A percentile compares a stretch with the other conserved stretches of the same genome.
Conservation (phyloP, 2,797 vertebrate species). For the Tachyglossus aculeatus region DNA sequence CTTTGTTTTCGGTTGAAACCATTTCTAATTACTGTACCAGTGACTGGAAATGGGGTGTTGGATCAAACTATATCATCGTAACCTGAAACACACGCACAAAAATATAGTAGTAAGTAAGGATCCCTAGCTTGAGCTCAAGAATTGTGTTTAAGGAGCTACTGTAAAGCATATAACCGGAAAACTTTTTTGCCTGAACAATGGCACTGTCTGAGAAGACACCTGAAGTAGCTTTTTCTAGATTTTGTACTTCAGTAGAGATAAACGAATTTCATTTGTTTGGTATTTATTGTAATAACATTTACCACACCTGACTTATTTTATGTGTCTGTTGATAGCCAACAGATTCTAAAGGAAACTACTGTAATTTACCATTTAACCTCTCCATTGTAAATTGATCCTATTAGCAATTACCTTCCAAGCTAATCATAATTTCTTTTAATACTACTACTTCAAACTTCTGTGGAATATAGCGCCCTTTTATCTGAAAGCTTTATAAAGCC, state of each 20-base stretch:
- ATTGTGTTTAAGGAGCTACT: no score
- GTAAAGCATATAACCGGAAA: no score
- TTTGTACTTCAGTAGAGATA: neutral
- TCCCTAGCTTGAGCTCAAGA: neutral
- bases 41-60: constrained; percentile 4
- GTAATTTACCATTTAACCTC: constrained; percentile 16
- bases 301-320: constrained; percentile 4
- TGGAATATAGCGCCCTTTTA: constrained; percentile 9
- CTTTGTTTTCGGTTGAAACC: constrained; percentile 4
- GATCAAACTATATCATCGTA: no score
- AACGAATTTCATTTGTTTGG: neutral
- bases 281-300: constrained; percentile 14
- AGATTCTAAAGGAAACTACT: constrained; percentile 1
- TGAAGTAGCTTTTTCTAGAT: neutral
- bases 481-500: constrained; percentile 15
- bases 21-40: constrained; percentile 1
- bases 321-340: constrained; percentile 11
- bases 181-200: neutral
- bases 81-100: neutral
- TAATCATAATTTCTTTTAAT: neutral
- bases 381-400: constrained; percentile 24
- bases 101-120: neutral
- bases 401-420: neutral
- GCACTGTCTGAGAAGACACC: neutral
- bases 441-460: neutral